A percentile compares a stretch with the other conserved stretches of the same genome.
These are phyloP conservation scores for Dendroctonus valens DNA, from an alignment of 1,140 invertebrate genomes.

Conservation along the genomic window DNA sequence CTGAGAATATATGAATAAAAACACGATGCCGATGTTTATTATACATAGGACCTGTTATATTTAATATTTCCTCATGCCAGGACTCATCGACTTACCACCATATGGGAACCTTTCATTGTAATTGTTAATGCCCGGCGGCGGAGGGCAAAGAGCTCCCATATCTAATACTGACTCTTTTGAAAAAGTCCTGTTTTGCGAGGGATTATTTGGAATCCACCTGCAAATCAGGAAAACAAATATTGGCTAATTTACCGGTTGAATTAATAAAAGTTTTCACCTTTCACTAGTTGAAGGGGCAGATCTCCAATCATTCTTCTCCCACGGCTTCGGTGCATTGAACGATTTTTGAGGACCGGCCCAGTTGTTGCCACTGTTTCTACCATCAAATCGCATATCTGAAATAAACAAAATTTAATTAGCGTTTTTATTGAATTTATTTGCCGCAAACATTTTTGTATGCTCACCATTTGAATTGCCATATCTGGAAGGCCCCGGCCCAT, in stretches of 20 bases:
- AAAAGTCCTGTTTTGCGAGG: constrained; percentile 23
- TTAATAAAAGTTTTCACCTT: constrained; percentile 8
- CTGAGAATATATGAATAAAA: no score
- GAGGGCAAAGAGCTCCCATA: constrained; percentile 42
- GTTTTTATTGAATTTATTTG: no score
- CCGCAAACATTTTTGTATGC: not conserved
- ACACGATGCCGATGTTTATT: no score
- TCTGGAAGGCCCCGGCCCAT: constrained; percentile 15
- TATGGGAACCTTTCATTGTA: constrained; percentile 43
- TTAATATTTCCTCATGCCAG: constrained; percentile 44
- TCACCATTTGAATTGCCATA: constrained; percentile 9
- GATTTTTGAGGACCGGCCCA: constrained; percentile 19
- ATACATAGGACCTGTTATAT: no score
- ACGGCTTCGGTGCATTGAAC: constrained; percentile 19
- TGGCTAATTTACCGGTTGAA: no score
- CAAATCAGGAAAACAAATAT: no score
- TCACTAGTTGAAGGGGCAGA: constrained; percentile 12
- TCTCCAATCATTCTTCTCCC: constrained; percentile 30
- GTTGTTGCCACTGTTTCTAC: constrained; percentile 8
- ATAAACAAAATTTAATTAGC: constrained; percentile 4
- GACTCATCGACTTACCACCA: constrained; percentile 39
- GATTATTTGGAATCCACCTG: no score
- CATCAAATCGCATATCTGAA: constrained; percentile 7
- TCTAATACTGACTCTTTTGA: constrained; percentile 36
- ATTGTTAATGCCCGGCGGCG: constrained; percentile 46